phyloP scores from a whole-genome alignment of 2,888 invertebrate species.

The Tholera decimalis region DNA sequence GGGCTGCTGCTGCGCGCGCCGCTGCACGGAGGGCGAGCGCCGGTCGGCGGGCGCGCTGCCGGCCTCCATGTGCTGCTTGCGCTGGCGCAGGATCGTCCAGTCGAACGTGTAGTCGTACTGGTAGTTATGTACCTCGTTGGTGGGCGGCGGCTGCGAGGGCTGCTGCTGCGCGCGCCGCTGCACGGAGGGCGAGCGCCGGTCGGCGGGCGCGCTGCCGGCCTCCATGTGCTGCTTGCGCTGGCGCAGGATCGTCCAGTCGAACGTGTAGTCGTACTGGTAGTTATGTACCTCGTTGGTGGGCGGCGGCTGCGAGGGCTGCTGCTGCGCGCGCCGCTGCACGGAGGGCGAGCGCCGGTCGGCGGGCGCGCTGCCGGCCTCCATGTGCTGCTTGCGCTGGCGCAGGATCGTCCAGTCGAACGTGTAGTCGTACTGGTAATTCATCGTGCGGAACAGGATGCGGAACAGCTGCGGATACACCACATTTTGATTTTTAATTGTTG shows the following conservation, averaged over 20 bases:
- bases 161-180: too few relatives aligned
- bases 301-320: conserved; percentile 84
- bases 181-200: too few relatives aligned
- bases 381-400: conserved; percentile 95
- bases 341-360: conserved; percentile 87
- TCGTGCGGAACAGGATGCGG: conserved; percentile 99
- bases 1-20: too few relatives aligned
- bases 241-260: conserved; percentile 99
- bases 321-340: conserved; percentile 85
- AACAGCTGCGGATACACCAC: conserved; percentile 91
- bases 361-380: conserved; percentile 82
- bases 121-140: too few relatives aligned
- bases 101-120: too few relatives aligned
- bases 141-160: too few relatives aligned
- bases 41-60: too few relatives aligned
- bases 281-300: conserved; percentile 88
- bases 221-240: conserved; percentile 94
- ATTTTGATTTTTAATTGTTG: too few relatives aligned
- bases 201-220: conserved; percentile 81
- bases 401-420: conserved; percentile 99
- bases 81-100: too few relatives aligned
- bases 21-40: too few relatives aligned
- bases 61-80: too few relatives aligned
- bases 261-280: conserved; percentile 92
- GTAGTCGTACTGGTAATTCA: conserved; percentile 99